A percentile compares a stretch with the other conserved stretches of the same genome.
phyloP scores from a whole-genome alignment of 1,140 invertebrate genomes.

The Yoshiicerus persimilis region DNA sequence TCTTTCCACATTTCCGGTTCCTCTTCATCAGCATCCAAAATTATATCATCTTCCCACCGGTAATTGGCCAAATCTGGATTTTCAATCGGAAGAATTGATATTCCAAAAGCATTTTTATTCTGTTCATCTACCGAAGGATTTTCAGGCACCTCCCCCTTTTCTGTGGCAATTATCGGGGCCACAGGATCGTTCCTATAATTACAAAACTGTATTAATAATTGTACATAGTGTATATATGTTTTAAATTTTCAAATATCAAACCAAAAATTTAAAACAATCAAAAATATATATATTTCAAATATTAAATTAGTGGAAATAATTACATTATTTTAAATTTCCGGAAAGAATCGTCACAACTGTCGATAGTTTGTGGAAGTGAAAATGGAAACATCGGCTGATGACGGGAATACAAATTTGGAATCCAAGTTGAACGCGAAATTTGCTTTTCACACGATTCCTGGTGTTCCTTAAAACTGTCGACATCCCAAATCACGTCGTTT shows the following conservation, averaged over 20 bases:
- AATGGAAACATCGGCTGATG: background rate
- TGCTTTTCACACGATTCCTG: background rate
- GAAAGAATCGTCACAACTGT: background rate
- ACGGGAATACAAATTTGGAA: background rate
- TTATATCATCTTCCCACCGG: slow-evolving; percentile 92
- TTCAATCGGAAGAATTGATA: slow-evolving; percentile 94
- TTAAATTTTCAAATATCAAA: too few species aligned
- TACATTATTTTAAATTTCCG: background rate
- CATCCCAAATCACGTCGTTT: slow-evolving; percentile 97
- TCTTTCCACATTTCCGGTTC: slow-evolving; percentile 78
- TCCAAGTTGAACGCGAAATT: background rate
- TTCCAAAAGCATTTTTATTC: slow-evolving; percentile 18
- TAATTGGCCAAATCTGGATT: slow-evolving; percentile 93
- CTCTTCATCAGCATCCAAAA: slow-evolving; percentile 93
- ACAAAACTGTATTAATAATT: too few species aligned
- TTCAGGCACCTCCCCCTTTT: too few species aligned
- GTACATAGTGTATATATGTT: too few species aligned
- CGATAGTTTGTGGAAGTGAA: background rate
- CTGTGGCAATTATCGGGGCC: too few species aligned
- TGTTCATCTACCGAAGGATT: too few species aligned
- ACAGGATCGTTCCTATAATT: too few species aligned
- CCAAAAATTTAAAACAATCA: too few species aligned
- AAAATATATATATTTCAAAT: too few species aligned
- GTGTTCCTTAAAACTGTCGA: slow-evolving; percentile 78
- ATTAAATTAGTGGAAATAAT: background rate